Conservation (phyloP, 2,888 invertebrate genomes). For the Pseudanteris insignis region DNA sequence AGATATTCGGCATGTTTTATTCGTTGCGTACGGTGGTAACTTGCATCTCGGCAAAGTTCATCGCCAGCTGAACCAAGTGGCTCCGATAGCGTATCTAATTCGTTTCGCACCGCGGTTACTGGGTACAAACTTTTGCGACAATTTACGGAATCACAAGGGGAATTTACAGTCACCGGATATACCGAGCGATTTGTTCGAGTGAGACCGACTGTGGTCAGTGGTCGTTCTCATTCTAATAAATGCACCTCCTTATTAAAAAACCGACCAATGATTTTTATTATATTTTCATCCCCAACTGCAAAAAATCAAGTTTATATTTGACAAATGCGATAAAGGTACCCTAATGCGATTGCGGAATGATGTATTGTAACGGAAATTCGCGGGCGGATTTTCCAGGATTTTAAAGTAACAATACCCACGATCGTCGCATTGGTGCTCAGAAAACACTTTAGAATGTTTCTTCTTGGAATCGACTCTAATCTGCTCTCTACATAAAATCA, state of each 20-base stretch:
- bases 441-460: slow-evolving; percentile 16
- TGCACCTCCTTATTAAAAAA: too few species aligned
- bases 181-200: slow-evolving; percentile 20
- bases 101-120: slow-evolving; percentile 45
- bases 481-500: slow-evolving; percentile 6
- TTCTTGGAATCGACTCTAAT: neutral
- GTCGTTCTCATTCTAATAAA: neutral
- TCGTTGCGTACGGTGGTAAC: too few species aligned
- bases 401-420: too few species aligned
- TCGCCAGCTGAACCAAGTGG: slow-evolving; percentile 13
- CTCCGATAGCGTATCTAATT: slow-evolving; percentile 47
- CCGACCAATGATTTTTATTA: too few species aligned
- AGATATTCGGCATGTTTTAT: too few species aligned
- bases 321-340: too few species aligned
- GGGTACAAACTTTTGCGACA: slow-evolving; percentile 43
- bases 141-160: slow-evolving; percentile 42
- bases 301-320: too few species aligned
- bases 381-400: slow-evolving; percentile 22
- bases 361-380: slow-evolving; percentile 19
- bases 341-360: slow-evolving; percentile 21
- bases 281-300: too few species aligned
- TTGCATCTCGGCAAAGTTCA: too few species aligned
- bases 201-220: slow-evolving; percentile 7
- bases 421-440: slow-evolving; percentile 8
- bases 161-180: slow-evolving; percentile 31